Evolutionary conservation across 2,797 vertebrate species (phyloP).

Genomic region (Lepilemur septentrionalis): DNA sequence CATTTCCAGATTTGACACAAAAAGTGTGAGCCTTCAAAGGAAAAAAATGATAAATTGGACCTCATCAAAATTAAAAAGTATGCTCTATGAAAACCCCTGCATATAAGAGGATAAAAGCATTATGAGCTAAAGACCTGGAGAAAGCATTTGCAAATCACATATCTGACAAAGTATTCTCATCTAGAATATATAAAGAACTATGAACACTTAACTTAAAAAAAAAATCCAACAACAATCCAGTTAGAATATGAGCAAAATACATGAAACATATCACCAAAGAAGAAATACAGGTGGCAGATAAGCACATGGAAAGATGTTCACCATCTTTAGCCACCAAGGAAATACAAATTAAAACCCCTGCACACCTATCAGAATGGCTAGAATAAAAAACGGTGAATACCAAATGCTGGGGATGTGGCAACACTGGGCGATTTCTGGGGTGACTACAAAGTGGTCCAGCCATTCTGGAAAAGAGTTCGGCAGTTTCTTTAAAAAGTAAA

Average conservation of each 20-base stretch:
- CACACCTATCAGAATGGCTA: background rate
- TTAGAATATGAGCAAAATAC: background rate
- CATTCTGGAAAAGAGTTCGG: background rate
- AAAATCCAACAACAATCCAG: background rate
- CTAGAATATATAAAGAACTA: background rate
- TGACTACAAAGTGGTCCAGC: accelerated
- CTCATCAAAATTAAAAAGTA: background rate
- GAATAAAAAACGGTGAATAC: accelerated
- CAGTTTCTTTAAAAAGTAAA: background rate
- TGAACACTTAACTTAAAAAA: background rate
- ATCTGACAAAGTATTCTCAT: background rate
- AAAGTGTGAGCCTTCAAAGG: background rate
- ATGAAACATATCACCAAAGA: background rate
- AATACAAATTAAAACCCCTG: background rate
- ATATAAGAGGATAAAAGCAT: background rate
- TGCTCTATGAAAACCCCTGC: background rate
- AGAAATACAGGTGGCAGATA: accelerated
- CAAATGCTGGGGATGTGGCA: too few relatives aligned
- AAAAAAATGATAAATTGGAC: background rate
- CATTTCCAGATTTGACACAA: background rate
- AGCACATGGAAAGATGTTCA: background rate
- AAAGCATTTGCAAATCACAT: background rate
- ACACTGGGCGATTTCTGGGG: accelerated
- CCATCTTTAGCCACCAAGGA: background rate
- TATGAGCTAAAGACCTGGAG: background rate